A percentile compares a stretch with the other conserved stretches of the same genome.
These are phyloP conservation scores for Drosophila quadrilineata DNA, from an alignment of 1,140 invertebrate species.

Conservation along the genomic window DNA sequence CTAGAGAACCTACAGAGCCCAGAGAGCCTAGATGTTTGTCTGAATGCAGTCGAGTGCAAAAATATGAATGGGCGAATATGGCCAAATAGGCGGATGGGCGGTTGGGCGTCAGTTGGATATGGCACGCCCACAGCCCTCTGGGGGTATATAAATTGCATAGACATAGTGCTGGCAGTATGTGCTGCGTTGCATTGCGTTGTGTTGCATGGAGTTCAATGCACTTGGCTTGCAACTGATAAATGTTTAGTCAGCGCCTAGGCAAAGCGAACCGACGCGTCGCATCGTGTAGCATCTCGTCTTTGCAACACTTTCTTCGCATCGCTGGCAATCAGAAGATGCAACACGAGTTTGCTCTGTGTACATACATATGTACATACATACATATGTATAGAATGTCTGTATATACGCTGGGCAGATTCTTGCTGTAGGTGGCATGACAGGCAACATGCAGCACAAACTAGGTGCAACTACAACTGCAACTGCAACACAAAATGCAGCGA, in stretches of 20 bases:
- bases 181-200: neutral
- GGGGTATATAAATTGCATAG: slow-evolving; percentile 61
- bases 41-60: slow-evolving; percentile 67
- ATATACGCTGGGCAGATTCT: slow-evolving; percentile 14
- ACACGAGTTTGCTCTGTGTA: neutral
- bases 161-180: neutral
- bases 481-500: slow-evolving; percentile 42
- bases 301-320: slow-evolving; percentile 42
- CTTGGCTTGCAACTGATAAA: slow-evolving; percentile 69
- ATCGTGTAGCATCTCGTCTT: slow-evolving; percentile 30
- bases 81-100: slow-evolving; percentile 59
- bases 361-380: too few species aligned
- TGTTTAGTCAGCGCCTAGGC: slow-evolving; percentile 54
- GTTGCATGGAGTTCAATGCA: slow-evolving; percentile 56
- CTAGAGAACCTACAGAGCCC: neutral
- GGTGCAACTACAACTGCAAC: slow-evolving; percentile 20
- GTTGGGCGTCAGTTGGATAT: slow-evolving; percentile 12
- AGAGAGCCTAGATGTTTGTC: slow-evolving; percentile 47
- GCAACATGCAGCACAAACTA: slow-evolving; percentile 29
- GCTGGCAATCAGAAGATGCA: slow-evolving; percentile 24
- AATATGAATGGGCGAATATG: slow-evolving; percentile 79
- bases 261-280: slow-evolving; percentile 24
- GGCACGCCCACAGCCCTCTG: slow-evolving; percentile 51
- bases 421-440: slow-evolving; percentile 63
- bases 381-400: slow-evolving; percentile 39